These are phyloP conservation scores for Scyliorhinus canicula DNA, from an alignment of 2,797 vertebrate genomes.

Conservation along the genomic window DNA sequence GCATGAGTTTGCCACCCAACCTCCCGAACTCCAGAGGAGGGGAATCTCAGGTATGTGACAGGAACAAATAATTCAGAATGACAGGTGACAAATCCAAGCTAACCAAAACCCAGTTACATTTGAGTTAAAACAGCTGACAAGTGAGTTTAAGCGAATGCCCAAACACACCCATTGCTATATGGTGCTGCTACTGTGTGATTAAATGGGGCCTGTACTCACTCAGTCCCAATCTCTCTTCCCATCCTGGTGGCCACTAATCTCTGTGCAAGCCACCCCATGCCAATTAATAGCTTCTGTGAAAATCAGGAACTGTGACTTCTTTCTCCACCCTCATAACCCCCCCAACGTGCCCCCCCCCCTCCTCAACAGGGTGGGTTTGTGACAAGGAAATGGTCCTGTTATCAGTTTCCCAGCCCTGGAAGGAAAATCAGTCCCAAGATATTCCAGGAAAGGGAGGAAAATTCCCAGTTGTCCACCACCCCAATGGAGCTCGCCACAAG, in stretches of 20 bases:
- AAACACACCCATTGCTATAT: not conserved
- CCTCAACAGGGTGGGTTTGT: too few relatives aligned
- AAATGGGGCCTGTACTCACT: too few relatives aligned
- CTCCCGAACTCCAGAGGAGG: constrained; percentile 25
- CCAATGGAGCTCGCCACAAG: not conserved
- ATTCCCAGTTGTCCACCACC: not conserved
- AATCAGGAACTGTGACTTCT: too few relatives aligned
- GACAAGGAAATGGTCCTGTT: not conserved
- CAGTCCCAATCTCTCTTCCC: too few relatives aligned
- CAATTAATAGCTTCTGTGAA: too few relatives aligned
- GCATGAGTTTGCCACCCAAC: constrained; percentile 7
- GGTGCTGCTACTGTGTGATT: too few relatives aligned
- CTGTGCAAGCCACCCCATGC: too few relatives aligned
- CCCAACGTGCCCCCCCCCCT: too few relatives aligned
- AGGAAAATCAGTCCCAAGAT: not conserved
- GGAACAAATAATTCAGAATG: not conserved
- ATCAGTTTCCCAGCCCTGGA: not conserved
- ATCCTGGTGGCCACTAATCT: too few relatives aligned
- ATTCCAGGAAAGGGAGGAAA: not conserved
- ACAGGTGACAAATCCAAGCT: not conserved
- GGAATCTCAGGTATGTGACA: constrained; percentile 21
- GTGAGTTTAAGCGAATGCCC: not conserved
- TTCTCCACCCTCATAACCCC: too few relatives aligned
- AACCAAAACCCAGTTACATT: not conserved
- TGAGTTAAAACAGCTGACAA: not conserved